Evolutionary conservation across 1,140 invertebrate genomes (phyloP), one percentile per base, ranked within the genome.

Genomic region (Drosophila ohnishii): DNA sequence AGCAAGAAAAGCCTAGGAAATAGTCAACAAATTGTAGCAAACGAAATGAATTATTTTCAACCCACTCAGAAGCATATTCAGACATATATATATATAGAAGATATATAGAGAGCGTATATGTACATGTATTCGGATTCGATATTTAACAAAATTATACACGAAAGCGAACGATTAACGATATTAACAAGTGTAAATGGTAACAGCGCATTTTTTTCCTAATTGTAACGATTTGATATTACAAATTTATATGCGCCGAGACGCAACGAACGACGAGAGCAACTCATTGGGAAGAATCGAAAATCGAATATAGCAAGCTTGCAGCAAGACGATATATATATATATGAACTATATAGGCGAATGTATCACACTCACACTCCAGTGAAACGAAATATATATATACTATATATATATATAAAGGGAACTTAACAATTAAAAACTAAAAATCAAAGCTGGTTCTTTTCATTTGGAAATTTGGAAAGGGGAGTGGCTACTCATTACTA

Each of bases 151-250:
- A 85, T 57, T 76, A 58, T 62, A 80, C 62, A 76, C 40, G 55
- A 61, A 72, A 64, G 65, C 50, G 32, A 51, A 35, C 16, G 50
- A 75, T 64, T 51, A 51, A 51, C 50, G 16, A 37, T 22, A 37
- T 37, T 37, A 73, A 63, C 60, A 64, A 55, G 50, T 88, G 79
- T 87, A 73, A 60, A 77, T 80, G 63, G 28, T 69, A 78, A 69
- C 59, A 71, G 74, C 82, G 67, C 69, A 85, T 86, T 87, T 86
- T 84, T 86, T 87, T 87, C 80, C 83, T 83, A 86, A 77, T 70
- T 86, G 75, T 86, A 86, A 86, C 78, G 71, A 87, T 87, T 87
- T 87, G 79, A 87, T 87, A 86, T 87, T 77, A 87, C 78, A 87
- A 87, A 87, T 88, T 80, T 87, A 88, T 87, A 75, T 79, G 78